phyloP scores from a whole-genome alignment of 2,113 vertebrate species.

The Platichthys flesus region DNA sequence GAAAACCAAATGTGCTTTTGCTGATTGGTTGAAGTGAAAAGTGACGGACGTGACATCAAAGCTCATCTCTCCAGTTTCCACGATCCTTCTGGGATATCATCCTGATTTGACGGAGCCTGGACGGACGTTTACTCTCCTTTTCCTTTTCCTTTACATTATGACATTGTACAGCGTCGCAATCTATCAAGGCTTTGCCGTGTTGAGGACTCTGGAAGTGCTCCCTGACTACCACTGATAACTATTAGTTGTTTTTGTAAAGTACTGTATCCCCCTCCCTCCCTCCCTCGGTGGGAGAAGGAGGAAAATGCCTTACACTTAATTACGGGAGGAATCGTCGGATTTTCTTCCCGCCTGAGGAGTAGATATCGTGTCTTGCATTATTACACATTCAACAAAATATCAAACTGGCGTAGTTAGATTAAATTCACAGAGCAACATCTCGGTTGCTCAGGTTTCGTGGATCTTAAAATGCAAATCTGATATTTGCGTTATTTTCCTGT shows the following conservation, averaged over 20 bases:
- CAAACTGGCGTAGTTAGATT: slow-evolving; percentile 12
- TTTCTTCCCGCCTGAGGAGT: not conserved
- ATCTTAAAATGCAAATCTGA: slow-evolving; percentile 16
- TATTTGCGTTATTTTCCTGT: not conserved
- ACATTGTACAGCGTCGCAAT: not conserved
- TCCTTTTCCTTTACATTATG: not conserved
- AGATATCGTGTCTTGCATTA: not conserved
- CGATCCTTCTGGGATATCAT: not conserved
- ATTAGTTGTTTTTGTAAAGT: slow-evolving; percentile 52
- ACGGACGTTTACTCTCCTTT: slow-evolving; percentile 23
- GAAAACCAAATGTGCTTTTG: slow-evolving; percentile 41
- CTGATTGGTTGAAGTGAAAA: slow-evolving; percentile 23
- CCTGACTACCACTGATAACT: slow-evolving; percentile 42
- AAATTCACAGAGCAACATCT: slow-evolving; percentile 3
- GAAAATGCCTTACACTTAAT: slow-evolving; percentile 41
- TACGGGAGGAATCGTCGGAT: not conserved
- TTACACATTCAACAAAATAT: not conserved
- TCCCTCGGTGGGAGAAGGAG: not conserved
- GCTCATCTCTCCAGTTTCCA: slow-evolving; percentile 6
- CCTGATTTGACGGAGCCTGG: slow-evolving; percentile 23
- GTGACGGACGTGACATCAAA: slow-evolving; percentile 1
- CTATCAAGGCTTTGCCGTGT: slow-evolving; percentile 35
- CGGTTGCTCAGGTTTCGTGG: slow-evolving; percentile 18
- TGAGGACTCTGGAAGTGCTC: slow-evolving; percentile 47
- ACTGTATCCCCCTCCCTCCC: slow-evolving; percentile 46